Conservation (phyloP, 2,113 vertebrate species). For the Capreolus pygargus region DNA sequence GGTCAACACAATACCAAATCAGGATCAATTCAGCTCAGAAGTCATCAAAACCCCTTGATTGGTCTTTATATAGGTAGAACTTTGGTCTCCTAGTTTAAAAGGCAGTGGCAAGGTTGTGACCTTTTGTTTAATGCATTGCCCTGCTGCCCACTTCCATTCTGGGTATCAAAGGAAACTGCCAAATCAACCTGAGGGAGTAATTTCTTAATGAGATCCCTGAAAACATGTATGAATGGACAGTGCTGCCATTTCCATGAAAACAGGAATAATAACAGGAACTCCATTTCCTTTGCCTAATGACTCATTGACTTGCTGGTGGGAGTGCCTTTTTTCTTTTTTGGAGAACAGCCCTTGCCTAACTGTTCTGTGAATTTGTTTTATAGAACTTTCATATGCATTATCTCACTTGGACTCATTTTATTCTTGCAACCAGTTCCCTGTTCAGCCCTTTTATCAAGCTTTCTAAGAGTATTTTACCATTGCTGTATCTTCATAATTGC, state of each 20-base stretch:
- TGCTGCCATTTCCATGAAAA: constrained; percentile 5
- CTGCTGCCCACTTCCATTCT: not conserved
- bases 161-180: constrained; percentile 9
- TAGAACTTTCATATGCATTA: not conserved
- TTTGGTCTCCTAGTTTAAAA: constrained; percentile 10
- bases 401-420: constrained; percentile 37
- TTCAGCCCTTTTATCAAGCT: not conserved
- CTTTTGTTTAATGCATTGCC: constrained; percentile 24
- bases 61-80: not conserved
- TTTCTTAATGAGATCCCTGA: constrained; percentile 22
- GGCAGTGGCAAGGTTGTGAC: not conserved
- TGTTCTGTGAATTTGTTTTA: not conserved
- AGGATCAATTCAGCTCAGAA: not conserved
- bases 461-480: constrained; percentile 13
- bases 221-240: constrained; percentile 13
- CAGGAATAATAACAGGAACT: not conserved
- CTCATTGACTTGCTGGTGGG: constrained; percentile 16
- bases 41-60: not conserved
- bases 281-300: constrained; percentile 43
- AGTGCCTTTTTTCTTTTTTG: not conserved
- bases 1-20: constrained; percentile 25
- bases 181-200: constrained; percentile 3
- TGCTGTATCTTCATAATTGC: not conserved
- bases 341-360: constrained; percentile 16
- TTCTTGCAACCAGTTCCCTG: not conserved